phyloP scores from a whole-genome alignment of 2,797 vertebrate species.

The Lepus townsendii region DNA sequence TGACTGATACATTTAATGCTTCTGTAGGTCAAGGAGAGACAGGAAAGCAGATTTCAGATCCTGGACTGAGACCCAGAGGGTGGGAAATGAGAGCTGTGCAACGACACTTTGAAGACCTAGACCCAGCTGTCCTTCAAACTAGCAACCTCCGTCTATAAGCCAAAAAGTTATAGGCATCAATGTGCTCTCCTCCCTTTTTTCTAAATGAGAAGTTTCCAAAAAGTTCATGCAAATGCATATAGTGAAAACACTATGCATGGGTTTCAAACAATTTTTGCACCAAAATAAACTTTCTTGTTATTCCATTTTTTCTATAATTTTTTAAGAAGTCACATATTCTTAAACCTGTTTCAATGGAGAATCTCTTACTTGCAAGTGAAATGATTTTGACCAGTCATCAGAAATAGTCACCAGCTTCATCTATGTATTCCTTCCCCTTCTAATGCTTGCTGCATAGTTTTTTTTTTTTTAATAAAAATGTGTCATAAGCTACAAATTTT shows the following conservation, averaged over 20 bases:
- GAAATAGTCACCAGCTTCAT: not conserved
- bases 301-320: no score
- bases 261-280: no score
- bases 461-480: not conserved
- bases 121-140: not conserved
- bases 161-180: not conserved
- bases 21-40: not conserved
- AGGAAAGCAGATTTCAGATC: not conserved
- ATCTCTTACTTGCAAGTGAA: conserved; percentile 18
- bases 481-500: not conserved
- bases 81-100: no score
- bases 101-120: not conserved
- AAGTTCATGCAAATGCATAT: no score
- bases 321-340: not conserved
- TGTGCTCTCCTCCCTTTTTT: not conserved
- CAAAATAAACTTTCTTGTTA: no score
- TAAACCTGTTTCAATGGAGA: not conserved
- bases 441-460: not conserved
- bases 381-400: not conserved
- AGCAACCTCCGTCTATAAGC: not conserved
- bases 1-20: not conserved
- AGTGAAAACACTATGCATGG: no score
- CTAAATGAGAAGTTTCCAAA: no score
- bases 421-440: not conserved
- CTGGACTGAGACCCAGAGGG: not conserved